Evolutionary conservation across 2,888 invertebrate genomes (phyloP).

Genomic region (Axea sp.): DNA sequence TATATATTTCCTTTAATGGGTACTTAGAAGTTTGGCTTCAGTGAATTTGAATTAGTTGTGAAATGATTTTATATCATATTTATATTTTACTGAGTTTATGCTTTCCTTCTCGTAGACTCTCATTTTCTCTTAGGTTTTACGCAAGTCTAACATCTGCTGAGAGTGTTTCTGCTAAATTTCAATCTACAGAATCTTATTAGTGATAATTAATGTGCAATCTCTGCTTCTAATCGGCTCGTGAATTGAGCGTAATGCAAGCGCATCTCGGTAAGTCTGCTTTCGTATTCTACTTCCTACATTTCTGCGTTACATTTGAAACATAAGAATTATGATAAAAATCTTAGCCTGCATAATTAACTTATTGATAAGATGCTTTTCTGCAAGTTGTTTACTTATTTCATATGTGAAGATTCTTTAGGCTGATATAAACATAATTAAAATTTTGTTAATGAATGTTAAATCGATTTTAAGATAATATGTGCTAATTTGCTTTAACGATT

Average conservation of each 20-base stretch:
- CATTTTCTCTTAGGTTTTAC: slow-evolving; percentile 39
- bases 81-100: slow-evolving; percentile 27
- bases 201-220: slow-evolving; percentile 72
- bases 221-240: slow-evolving; percentile 60
- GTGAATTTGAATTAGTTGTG: no score
- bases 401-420: slow-evolving; percentile 20
- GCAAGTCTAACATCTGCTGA: slow-evolving; percentile 32
- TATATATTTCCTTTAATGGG: no score
- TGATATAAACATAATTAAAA: slow-evolving; percentile 18
- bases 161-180: slow-evolving; percentile 66
- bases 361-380: slow-evolving; percentile 33
- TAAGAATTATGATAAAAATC: slow-evolving; percentile 50
- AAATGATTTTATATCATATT: no score
- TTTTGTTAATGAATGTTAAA: slow-evolving; percentile 35
- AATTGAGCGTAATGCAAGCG: slow-evolving; percentile 40
- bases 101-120: slow-evolving; percentile 3
- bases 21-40: no score
- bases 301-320: slow-evolving; percentile 47
- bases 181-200: slow-evolving; percentile 71
- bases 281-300: slow-evolving; percentile 31
- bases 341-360: slow-evolving; percentile 38
- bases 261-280: slow-evolving; percentile 30
- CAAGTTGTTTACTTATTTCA: slow-evolving; percentile 45
- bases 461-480: slow-evolving; percentile 11
- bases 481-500: slow-evolving; percentile 24